These are phyloP conservation scores for Dascyllus trimaculatus DNA, from an alignment of 2,113 vertebrate genomes.

Conservation along the genomic window DNA sequence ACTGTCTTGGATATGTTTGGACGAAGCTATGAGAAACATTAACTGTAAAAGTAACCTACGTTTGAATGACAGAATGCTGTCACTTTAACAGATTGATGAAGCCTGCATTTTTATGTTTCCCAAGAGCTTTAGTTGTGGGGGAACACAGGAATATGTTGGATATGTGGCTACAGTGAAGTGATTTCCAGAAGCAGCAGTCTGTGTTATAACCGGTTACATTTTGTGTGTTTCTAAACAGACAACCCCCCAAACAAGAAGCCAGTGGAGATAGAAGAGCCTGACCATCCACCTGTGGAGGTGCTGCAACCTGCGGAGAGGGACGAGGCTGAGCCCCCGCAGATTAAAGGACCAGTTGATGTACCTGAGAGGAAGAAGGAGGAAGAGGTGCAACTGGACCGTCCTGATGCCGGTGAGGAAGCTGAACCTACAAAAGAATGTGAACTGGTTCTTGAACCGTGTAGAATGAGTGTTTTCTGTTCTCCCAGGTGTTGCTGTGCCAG, in stretches of 20 bases:
- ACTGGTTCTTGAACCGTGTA: background rate
- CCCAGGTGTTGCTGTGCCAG: slow-evolving; percentile 88
- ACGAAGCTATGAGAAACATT: too few species aligned
- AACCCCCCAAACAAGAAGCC: slow-evolving; percentile 74
- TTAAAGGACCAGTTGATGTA: slow-evolving; percentile 90
- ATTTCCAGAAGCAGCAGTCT: background rate
- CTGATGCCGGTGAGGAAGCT: slow-evolving; percentile 87
- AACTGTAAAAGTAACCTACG: too few species aligned
- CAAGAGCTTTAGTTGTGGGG: background rate
- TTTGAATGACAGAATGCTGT: too few species aligned
- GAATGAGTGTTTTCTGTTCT: background rate
- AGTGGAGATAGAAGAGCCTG: slow-evolving; percentile 80
- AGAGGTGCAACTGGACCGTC: slow-evolving; percentile 93
- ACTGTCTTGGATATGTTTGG: too few species aligned
- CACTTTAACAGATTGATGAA: too few species aligned
- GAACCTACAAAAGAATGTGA: background rate
- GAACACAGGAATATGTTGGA: background rate
- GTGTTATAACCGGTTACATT: background rate
- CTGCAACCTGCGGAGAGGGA: slow-evolving; percentile 73
- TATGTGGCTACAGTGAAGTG: background rate
- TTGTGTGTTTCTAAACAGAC: slow-evolving; percentile 71
- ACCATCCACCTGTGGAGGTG: slow-evolving; percentile 68
- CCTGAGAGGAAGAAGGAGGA: slow-evolving; percentile 82
- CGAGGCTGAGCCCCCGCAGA: slow-evolving; percentile 90
- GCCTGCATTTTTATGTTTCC: too few species aligned